Conservation (phyloP, 2,113 vertebrate species). For the Melanerpes formicivorus region DNA sequence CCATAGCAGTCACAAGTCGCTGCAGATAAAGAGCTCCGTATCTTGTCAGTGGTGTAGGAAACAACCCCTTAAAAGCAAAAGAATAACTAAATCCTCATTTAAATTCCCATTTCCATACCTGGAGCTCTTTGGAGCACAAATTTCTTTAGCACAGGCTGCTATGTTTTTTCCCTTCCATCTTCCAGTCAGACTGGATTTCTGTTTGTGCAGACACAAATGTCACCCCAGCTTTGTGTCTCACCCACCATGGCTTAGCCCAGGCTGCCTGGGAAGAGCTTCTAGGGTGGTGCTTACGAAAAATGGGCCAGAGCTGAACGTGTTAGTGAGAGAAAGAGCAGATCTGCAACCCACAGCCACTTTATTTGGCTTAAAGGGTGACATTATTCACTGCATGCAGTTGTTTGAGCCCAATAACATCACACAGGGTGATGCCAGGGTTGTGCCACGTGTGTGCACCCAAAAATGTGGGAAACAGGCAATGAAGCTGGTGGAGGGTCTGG, state of each 20-base stretch:
- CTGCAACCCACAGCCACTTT: not conserved
- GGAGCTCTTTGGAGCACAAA: not conserved
- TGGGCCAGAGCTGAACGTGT: not conserved
- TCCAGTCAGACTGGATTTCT: not conserved
- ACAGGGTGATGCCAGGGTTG: not conserved
- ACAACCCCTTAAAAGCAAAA: not conserved
- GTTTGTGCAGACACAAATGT: not conserved
- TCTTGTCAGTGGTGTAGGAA: not conserved
- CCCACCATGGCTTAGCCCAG: not conserved
- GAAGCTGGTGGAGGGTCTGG: no score
- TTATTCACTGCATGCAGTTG: not conserved
- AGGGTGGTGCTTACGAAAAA: not conserved
- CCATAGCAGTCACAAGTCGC: not conserved
- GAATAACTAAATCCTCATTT: not conserved
- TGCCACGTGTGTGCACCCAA: fast-evolving
- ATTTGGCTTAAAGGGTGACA: not conserved
- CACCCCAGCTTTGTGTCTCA: not conserved
- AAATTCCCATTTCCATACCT: not conserved
- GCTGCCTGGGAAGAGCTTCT: not conserved
- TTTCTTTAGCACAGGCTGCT: not conserved
- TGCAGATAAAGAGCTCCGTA: not conserved
- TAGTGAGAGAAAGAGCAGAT: not conserved
- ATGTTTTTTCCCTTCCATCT: not conserved
- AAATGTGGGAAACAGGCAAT: not conserved
- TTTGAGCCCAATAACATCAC: not conserved